phyloP scores from a whole-genome alignment of 1,140 invertebrate genomes.

The Euura lappo region DNA sequence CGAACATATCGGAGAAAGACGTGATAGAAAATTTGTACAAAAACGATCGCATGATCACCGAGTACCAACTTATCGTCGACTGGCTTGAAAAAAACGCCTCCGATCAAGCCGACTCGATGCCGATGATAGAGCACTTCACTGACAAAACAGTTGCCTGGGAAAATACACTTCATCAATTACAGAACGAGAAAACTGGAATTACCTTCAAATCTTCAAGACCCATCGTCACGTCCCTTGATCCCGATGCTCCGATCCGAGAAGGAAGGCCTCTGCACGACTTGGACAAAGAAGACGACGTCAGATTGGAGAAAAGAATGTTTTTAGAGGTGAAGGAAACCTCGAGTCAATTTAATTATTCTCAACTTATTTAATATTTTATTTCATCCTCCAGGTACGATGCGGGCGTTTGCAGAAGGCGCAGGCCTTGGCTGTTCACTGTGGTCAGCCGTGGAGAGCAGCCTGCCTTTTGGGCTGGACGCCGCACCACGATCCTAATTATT shows the following conservation, averaged over 20 bases:
- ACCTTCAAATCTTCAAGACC: conserved; percentile 64
- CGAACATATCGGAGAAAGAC: conserved; percentile 65
- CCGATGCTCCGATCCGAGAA: conserved; percentile 88
- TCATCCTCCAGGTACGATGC: conserved; percentile 80
- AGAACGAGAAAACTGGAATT: conserved; percentile 62
- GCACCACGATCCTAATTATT: conserved; percentile 81
- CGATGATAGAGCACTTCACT: conserved; percentile 73
- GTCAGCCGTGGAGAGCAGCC: conserved; percentile 89
- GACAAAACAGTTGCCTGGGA: conserved; percentile 86
- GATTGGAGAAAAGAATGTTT: conserved; percentile 68
- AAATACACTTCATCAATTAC: conserved; percentile 85
- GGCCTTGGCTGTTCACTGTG: conserved; percentile 80
- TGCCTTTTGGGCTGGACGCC: conserved; percentile 89
- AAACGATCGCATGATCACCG: conserved; percentile 71
- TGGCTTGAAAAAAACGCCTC: conserved; percentile 88
- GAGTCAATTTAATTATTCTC: too few relatives aligned
- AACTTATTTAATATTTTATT: conserved; percentile 46
- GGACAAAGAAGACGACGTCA: conserved; percentile 86
- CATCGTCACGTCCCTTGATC: conserved; percentile 82
- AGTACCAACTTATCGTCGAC: conserved; percentile 87
- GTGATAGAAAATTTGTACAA: conserved; percentile 68
- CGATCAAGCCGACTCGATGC: conserved; percentile 70
- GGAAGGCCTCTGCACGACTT: conserved; percentile 83
- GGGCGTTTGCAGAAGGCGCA: conserved; percentile 86
- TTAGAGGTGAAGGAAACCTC: conserved; percentile 40